Conservation (phyloP, 2,113 vertebrate genomes). For the Corythaeola cristata region DNA sequence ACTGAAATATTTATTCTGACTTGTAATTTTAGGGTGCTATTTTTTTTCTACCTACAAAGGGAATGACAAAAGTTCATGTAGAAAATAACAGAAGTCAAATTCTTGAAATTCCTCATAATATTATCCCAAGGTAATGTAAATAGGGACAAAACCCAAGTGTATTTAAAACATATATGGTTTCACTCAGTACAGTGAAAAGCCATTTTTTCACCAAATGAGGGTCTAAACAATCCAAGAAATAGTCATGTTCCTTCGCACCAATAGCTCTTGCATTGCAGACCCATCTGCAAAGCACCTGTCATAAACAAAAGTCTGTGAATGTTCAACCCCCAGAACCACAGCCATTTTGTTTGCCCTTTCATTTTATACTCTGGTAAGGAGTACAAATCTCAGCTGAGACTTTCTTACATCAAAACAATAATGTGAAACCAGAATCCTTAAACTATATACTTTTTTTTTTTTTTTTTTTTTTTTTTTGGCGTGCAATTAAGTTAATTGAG, state of each 20-base stretch:
- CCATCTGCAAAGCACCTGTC: not conserved
- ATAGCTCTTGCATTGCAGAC: not conserved
- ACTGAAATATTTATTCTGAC: not conserved
- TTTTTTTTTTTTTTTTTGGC: too few species aligned
- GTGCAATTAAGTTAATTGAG: not conserved
- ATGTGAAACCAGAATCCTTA: not conserved
- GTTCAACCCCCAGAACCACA: accelerated
- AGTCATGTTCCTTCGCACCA: not conserved
- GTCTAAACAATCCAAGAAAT: not conserved
- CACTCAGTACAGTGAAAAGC: not conserved
- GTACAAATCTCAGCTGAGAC: not conserved
- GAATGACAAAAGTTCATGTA: not conserved
- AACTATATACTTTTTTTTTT: not conserved
- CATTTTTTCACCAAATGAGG: not conserved
- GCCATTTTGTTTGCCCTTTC: not conserved
- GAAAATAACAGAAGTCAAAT: not conserved
- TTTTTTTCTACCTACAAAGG: not conserved
- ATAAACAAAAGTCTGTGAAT: not conserved
- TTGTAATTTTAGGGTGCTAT: not conserved
- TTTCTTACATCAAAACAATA: not conserved
- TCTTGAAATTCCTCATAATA: not conserved
- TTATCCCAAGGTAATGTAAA: not conserved
- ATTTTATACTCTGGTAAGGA: not conserved
- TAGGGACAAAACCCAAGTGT: not conserved
- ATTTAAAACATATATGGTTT: not conserved